A percentile compares a stretch with the other conserved stretches of the same genome.
These are phyloP conservation scores for Metallyticus violacea DNA, from an alignment of 2,888 invertebrate species.

Conservation along the genomic window DNA sequence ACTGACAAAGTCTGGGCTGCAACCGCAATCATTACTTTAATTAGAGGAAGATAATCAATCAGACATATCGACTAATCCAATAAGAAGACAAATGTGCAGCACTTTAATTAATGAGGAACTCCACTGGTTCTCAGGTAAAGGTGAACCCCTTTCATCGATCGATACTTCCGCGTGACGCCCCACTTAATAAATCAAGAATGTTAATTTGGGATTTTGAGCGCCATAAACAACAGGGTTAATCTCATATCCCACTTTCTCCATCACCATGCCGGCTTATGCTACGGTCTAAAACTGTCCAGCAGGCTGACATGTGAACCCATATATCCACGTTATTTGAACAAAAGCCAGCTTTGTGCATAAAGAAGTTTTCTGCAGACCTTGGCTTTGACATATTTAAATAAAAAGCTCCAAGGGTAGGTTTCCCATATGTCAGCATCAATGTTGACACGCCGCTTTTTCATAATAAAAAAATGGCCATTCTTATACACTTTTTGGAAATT, in stretches of 20 bases:
- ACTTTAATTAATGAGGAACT: neutral
- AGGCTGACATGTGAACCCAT: neutral
- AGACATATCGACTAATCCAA: neutral
- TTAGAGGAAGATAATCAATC: neutral
- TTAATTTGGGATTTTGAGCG: neutral
- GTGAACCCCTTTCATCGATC: neutral
- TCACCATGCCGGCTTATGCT: neutral
- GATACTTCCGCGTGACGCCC: neutral
- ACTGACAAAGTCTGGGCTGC: too few relatives aligned
- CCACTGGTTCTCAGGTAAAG: neutral
- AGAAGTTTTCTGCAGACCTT: neutral
- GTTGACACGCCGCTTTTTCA: too few relatives aligned
- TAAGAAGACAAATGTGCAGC: neutral
- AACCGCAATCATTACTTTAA: neutral
- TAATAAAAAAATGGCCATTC: too few relatives aligned
- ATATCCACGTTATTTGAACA: neutral
- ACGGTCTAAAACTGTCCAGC: neutral
- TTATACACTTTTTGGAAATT: too few relatives aligned
- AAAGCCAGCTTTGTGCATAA: neutral
- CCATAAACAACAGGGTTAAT: neutral
- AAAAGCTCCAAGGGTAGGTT: too few relatives aligned
- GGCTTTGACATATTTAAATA: too few relatives aligned
- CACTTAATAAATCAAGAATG: neutral
- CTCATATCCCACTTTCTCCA: neutral
- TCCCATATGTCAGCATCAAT: too few relatives aligned